These are phyloP conservation scores for Cranoglanis bouderius DNA, from an alignment of 2,113 vertebrate genomes.

Conservation along the genomic window DNA sequence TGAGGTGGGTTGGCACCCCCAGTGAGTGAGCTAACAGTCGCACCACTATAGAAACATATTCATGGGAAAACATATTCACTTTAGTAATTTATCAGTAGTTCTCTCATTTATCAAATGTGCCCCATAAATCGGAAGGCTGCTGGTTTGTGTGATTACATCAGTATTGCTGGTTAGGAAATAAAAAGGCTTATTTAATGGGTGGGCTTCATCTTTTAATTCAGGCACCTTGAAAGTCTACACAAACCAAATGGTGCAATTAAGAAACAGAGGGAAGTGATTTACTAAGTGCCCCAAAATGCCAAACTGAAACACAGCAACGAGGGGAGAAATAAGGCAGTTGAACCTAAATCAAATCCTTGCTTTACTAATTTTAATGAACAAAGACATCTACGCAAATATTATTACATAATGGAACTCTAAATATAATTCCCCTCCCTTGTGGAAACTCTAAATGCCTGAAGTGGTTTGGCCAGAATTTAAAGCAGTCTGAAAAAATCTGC, in stretches of 20 bases:
- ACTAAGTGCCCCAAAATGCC: background rate
- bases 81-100: background rate
- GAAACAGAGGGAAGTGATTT: slow-evolving; percentile 36
- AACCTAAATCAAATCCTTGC: background rate
- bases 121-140: slow-evolving; percentile 17
- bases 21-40: background rate
- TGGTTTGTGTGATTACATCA: slow-evolving; percentile 55
- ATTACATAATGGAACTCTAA: slow-evolving; percentile 8
- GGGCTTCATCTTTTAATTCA: slow-evolving; percentile 19
- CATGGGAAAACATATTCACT: background rate
- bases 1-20: too few relatives aligned
- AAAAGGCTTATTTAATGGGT: slow-evolving; percentile 41
- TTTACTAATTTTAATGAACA: background rate
- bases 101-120: slow-evolving; percentile 31
- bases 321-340: background rate
- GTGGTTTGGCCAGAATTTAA: slow-evolving; percentile 42
- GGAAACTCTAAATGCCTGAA: slow-evolving; percentile 30
- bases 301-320: background rate
- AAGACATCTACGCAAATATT: background rate
- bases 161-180: slow-evolving; percentile 33
- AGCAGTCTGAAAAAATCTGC: slow-evolving; percentile 10
- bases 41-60: background rate
- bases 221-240: slow-evolving; percentile 29
- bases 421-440: slow-evolving; percentile 18
- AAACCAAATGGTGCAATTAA: slow-evolving; percentile 34